phyloP scores from a whole-genome alignment of 2,113 vertebrate genomes.

The Promerops cafer region DNA sequence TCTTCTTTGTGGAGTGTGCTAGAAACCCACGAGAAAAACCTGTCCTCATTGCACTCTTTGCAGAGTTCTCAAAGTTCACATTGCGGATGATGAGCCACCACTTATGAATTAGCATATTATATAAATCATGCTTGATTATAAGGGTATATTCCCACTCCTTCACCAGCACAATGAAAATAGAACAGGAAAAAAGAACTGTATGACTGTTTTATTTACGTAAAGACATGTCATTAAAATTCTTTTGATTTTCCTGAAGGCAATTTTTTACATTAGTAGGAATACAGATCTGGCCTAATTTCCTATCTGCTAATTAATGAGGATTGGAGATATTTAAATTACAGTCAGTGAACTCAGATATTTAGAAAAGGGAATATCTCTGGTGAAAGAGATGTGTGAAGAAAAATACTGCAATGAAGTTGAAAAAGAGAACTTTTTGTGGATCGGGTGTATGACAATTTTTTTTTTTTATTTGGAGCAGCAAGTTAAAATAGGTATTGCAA shows the following conservation, averaged over 20 bases:
- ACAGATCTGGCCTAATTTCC: conserved; percentile 63
- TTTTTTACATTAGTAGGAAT: conserved; percentile 45
- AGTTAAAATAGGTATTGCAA: not conserved
- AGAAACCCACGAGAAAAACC: not conserved
- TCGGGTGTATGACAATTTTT: rapidly evolving
- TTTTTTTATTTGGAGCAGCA: not conserved
- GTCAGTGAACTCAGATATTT: conserved; percentile 43
- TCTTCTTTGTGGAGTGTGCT: not conserved
- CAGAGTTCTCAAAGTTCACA: conserved; percentile 52
- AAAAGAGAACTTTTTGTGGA: not conserved
- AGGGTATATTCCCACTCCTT: conserved; percentile 55
- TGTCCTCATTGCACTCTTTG: not conserved
- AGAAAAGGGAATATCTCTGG: conserved; percentile 5
- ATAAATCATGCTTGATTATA: conserved; percentile 44
- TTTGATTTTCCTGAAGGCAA: conserved; percentile 62
- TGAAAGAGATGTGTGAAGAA: not conserved
- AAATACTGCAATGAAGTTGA: conserved; percentile 17
- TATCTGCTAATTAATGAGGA: conserved; percentile 59
- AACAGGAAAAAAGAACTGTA: conserved; percentile 44
- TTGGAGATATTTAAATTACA: conserved; percentile 55
- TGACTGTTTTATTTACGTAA: conserved; percentile 65
- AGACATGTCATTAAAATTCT: conserved; percentile 65
- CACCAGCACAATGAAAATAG: conserved; percentile 58
- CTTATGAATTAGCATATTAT: conserved; percentile 61
- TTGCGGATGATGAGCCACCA: not conserved